Evolutionary conservation across 2,113 vertebrate genomes (phyloP).

Genomic region (Gymnogyps californianus): DNA sequence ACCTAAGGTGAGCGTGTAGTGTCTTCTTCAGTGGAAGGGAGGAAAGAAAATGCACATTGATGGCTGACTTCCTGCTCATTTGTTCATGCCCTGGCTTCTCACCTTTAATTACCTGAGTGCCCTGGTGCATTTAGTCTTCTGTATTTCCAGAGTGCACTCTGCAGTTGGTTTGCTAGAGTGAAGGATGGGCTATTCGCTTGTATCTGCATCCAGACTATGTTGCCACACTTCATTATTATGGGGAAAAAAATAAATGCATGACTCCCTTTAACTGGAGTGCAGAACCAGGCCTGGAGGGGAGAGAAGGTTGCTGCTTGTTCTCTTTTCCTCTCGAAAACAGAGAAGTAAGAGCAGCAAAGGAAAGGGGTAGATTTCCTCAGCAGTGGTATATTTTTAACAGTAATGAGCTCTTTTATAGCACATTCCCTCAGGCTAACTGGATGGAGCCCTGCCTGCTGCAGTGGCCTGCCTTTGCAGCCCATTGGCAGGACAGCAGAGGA

Average conservation of each 20-base stretch:
- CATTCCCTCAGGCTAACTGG: neutral
- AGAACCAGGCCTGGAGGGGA: neutral
- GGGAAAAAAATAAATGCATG: neutral
- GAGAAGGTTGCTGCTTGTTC: neutral
- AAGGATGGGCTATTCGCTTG: accelerated
- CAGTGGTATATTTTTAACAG: neutral
- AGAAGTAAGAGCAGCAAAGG: neutral
- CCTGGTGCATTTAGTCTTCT: neutral
- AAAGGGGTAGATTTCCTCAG: neutral
- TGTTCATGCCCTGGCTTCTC: neutral
- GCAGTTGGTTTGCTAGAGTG: neutral
- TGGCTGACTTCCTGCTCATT: neutral
- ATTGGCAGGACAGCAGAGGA: neutral
- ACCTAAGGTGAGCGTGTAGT: neutral
- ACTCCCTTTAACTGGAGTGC: neutral
- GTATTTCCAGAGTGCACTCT: neutral
- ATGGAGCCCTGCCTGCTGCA: neutral
- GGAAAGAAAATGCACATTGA: accelerated
- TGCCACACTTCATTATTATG: neutral
- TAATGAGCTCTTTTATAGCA: neutral
- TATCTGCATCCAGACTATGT: neutral
- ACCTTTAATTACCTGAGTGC: neutral
- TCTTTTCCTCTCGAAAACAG: neutral
- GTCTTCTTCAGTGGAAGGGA: neutral
- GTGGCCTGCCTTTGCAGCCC: neutral